Conservation (phyloP, 2,888 invertebrate species). For the Gibbula magus region DNA sequence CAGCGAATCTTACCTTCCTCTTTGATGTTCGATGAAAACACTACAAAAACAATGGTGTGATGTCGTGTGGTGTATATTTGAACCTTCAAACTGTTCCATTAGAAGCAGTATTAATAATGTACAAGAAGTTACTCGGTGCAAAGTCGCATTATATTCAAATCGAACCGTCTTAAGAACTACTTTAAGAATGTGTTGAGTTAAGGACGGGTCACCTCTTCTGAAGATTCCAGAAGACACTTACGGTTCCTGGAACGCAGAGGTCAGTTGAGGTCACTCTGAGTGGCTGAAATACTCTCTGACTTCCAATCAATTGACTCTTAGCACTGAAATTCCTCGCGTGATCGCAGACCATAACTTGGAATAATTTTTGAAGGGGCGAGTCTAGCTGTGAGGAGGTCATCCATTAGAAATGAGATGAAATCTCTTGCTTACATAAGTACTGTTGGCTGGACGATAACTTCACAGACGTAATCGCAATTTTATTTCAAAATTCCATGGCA, state of each 20-base stretch:
- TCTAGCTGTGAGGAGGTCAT: not conserved
- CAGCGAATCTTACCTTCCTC: no score
- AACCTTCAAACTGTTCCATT: no score
- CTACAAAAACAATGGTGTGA: no score
- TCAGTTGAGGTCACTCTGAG: not conserved
- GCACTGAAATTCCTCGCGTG: conserved; percentile 6
- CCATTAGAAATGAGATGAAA: conserved; percentile 9
- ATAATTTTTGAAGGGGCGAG: not conserved
- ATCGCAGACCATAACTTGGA: conserved; percentile 6
- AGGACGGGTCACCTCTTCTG: no score
- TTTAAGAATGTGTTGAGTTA: no score
- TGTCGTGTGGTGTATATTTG: no score
- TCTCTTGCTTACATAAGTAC: conserved; percentile 12
- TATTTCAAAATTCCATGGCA: conserved; percentile 21
- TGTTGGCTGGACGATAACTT: not conserved
- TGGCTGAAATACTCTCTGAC: not conserved
- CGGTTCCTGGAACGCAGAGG: not conserved
- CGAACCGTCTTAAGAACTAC: no score
- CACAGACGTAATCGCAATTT: conserved; percentile 17
- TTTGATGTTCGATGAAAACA: no score
- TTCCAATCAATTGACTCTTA: conserved; percentile 4
- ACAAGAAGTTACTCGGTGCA: no score
- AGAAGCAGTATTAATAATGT: no score
- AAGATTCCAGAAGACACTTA: no score
- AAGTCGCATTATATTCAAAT: no score